A percentile compares a stretch with the other conserved stretches of the same genome.
Evolutionary conservation across 1,140 invertebrate genomes (phyloP).

Genomic region (Microplitis demolitor): DNA sequence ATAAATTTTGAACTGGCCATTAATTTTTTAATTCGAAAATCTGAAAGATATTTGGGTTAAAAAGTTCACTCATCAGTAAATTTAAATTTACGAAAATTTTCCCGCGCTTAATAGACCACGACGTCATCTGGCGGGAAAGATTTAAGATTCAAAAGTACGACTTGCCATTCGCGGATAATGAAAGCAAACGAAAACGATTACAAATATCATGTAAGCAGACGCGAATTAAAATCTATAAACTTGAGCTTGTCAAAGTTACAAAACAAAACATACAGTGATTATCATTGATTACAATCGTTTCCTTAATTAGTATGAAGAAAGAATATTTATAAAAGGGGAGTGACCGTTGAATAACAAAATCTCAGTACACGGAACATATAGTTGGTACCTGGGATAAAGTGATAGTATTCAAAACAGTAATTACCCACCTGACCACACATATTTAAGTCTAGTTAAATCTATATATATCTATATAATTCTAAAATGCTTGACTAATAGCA

Average conservation of each 20-base stretch:
- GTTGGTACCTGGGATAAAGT: background rate
- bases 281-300: background rate
- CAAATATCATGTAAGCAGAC: too few relatives aligned
- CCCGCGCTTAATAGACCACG: background rate
- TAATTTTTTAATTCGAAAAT: too few relatives aligned
- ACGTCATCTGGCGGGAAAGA: background rate
- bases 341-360: background rate
- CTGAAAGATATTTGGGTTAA: too few relatives aligned
- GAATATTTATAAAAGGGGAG: background rate
- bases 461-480: background rate
- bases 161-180: too few relatives aligned
- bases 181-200: too few relatives aligned
- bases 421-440: too few relatives aligned
- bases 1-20: too few relatives aligned
- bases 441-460: background rate
- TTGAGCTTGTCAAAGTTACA: background rate
- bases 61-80: too few relatives aligned
- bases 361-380: background rate
- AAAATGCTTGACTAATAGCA: slow-evolving; percentile 20
- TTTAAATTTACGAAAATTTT: background rate
- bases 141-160: background rate
- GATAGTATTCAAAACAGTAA: background rate
- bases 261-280: background rate
- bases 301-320: background rate
- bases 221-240: too few relatives aligned